phyloP scores from a whole-genome alignment of 2,888 invertebrate genomes.

The Lepidochrysops patricia region DNA sequence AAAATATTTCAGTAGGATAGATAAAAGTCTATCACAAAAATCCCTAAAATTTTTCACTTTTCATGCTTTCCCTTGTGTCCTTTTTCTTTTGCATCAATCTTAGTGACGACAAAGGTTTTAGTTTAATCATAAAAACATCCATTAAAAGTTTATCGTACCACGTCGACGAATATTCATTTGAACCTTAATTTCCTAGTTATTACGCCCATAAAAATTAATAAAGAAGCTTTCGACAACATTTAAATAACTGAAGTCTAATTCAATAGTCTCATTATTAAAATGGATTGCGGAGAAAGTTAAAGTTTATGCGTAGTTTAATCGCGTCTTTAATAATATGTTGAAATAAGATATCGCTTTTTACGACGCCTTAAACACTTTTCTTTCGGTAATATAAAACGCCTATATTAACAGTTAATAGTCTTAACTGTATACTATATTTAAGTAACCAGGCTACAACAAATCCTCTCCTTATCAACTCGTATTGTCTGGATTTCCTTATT shows the following conservation, averaged over 20 bases:
- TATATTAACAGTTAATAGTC: neutral
- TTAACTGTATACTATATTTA: no score
- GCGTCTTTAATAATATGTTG: neutral
- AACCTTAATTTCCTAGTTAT: neutral
- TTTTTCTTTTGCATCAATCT: neutral
- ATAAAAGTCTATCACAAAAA: no score
- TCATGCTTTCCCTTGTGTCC: neutral
- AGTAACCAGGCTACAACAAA: neutral
- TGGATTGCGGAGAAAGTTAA: neutral
- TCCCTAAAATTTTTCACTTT: neutral
- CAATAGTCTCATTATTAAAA: neutral
- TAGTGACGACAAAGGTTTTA: neutral
- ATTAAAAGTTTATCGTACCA: neutral
- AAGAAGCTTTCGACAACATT: neutral
- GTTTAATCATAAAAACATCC: neutral
- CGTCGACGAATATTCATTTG: neutral
- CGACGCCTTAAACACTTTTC: neutral
- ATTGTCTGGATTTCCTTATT: neutral
- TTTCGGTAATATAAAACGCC: neutral
- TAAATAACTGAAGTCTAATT: neutral
- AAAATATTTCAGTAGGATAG: neutral
- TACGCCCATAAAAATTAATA: neutral
- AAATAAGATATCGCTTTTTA: conserved; percentile 1
- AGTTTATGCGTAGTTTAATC: conserved; percentile 8
- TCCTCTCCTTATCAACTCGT: neutral